Percentiles rank a stretch among this genome's conserved stretches.
phyloP scores from a whole-genome alignment of 2,797 vertebrate species.

The Hippoglossus hippoglossus region DNA sequence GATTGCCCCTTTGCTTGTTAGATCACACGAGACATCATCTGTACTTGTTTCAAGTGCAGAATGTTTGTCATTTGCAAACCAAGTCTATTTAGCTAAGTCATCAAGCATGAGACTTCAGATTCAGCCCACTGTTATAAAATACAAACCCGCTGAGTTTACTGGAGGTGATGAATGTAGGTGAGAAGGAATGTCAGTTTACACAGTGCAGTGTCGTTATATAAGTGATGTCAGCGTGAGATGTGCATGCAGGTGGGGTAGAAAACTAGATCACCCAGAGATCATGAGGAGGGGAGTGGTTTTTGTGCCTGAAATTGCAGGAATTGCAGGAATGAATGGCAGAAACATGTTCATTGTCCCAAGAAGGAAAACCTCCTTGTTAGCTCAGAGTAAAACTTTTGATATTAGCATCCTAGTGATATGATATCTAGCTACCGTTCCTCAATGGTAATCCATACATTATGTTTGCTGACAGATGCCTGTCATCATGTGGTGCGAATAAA shows the following conservation, averaged over 20 bases:
- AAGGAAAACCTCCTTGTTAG: not conserved
- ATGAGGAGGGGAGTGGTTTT: too few species aligned
- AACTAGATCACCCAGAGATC: too few species aligned
- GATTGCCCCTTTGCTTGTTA: constrained; percentile 1
- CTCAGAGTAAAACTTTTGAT: not conserved
- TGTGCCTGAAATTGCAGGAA: too few species aligned
- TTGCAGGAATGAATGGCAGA: not conserved
- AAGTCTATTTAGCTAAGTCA: not conserved
- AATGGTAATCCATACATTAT: not conserved
- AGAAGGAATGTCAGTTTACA: too few species aligned
- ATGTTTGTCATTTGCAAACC: not conserved
- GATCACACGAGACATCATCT: not conserved
- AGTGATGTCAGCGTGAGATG: too few species aligned
- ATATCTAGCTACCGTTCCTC: not conserved
- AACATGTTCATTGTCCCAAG: not conserved
- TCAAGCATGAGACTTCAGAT: not conserved
- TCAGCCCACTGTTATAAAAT: not conserved
- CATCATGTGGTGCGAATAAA: not conserved
- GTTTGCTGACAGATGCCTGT: not conserved
- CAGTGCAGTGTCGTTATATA: too few species aligned
- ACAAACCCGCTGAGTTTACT: not conserved
- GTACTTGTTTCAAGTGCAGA: not conserved
- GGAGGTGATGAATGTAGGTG: not conserved
- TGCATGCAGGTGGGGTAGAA: too few species aligned
- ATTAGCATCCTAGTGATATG: not conserved